Conservation (phyloP, 2,113 vertebrate genomes). For the Antechinus stuartii region DNA sequence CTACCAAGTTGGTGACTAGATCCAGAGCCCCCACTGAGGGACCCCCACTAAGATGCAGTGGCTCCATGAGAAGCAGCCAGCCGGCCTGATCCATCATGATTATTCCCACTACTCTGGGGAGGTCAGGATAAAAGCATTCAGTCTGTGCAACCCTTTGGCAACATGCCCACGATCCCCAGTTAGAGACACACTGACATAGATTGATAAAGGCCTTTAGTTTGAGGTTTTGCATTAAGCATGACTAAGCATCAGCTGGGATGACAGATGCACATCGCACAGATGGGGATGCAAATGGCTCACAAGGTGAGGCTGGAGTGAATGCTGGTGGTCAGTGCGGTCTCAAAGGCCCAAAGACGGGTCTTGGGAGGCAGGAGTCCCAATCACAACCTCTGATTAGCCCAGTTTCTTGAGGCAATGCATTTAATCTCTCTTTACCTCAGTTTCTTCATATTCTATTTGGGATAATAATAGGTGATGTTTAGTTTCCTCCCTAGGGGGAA, state of each 20-base stretch:
- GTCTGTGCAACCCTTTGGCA: background rate
- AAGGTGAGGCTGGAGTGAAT: background rate
- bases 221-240: background rate
- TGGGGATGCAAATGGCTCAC: background rate
- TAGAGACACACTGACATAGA: background rate
- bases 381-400: background rate
- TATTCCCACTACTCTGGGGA: background rate
- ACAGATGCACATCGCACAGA: background rate
- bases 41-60: background rate
- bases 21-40: background rate
- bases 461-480: constrained; percentile 1
- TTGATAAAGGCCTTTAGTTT: background rate
- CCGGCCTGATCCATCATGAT: background rate
- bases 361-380: background rate
- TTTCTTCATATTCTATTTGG: background rate
- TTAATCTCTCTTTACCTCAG: background rate
- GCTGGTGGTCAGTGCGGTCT: background rate
- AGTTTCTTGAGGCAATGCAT: background rate
- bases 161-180: background rate
- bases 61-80: background rate
- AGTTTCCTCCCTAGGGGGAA: background rate
- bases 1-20: background rate
- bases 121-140: background rate
- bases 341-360: background rate
- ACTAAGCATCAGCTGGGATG: constrained; percentile 2